Conservation (phyloP, 2,113 vertebrate species). For the Uropsilus gracilis region DNA sequence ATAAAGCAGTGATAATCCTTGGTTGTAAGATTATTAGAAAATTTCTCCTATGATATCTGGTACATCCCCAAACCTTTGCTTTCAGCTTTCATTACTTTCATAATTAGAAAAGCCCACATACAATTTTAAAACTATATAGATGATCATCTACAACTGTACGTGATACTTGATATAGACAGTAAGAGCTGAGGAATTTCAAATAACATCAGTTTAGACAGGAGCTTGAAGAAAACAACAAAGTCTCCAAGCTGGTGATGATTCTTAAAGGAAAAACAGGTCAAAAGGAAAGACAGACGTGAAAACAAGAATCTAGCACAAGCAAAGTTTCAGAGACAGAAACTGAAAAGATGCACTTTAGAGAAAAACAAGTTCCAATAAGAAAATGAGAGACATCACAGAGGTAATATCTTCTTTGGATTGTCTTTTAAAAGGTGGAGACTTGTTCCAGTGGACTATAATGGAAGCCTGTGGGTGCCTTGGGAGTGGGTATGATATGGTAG, state of each 20-base stretch:
- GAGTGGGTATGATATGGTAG: no score
- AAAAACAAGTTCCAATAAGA: neutral
- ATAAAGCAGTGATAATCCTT: slow-evolving; percentile 42
- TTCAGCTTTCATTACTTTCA: slow-evolving; percentile 61
- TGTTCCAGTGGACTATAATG: no score
- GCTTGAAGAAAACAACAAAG: neutral
- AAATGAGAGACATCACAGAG: neutral
- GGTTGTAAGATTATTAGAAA: slow-evolving; percentile 63
- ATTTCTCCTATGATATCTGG: slow-evolving; percentile 56
- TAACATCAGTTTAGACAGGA: slow-evolving; percentile 28
- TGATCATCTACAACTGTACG: slow-evolving; percentile 40
- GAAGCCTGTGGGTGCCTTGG: no score
- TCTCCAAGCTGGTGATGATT: neutral
- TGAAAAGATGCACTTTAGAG: neutral
- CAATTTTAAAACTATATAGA: slow-evolving; percentile 50
- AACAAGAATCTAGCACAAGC: neutral
- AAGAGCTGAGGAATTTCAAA: slow-evolving; percentile 60
- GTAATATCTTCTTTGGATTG: neutral
- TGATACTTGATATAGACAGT: slow-evolving; percentile 48
- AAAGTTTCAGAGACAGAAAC: neutral
- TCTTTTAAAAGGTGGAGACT: neutral
- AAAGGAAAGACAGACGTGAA: neutral
- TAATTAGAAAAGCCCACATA: slow-evolving; percentile 60
- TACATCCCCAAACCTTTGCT: slow-evolving; percentile 55
- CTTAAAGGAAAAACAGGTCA: neutral